Conservation (phyloP, 2,113 vertebrate species). For the Uropsilus gracilis region DNA sequence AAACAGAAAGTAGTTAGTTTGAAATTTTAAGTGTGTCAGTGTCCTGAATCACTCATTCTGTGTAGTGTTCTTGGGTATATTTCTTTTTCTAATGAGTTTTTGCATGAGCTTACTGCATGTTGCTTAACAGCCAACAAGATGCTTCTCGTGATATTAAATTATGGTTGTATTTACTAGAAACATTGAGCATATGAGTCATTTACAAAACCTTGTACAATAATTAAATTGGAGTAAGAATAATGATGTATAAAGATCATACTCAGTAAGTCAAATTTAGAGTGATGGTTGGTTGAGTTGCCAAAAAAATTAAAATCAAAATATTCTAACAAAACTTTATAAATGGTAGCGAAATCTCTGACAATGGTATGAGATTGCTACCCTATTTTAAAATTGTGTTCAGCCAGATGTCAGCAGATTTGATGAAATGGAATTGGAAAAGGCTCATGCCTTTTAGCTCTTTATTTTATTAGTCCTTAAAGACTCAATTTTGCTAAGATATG, state of each 20-base stretch:
- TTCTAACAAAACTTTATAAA: constrained; percentile 40
- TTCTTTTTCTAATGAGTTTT: constrained; percentile 41
- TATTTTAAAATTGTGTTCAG: constrained; percentile 48
- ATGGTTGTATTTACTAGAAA: constrained; percentile 9
- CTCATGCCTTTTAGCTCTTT: background rate
- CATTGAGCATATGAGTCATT: background rate
- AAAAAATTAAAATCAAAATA: constrained; percentile 58
- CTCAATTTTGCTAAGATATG: constrained; percentile 43
- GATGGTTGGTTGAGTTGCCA: constrained; percentile 55
- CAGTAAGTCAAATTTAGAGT: constrained; percentile 32
- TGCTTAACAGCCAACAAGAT: background rate
- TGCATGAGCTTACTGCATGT: background rate
- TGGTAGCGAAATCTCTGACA: constrained; percentile 41
- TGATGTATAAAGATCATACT: constrained; percentile 35
- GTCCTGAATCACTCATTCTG: background rate
- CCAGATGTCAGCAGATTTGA: constrained; percentile 39
- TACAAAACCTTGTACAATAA: constrained; percentile 29
- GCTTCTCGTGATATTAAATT: constrained; percentile 28
- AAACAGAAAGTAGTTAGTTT: constrained; percentile 26
- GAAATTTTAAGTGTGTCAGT: constrained; percentile 47
- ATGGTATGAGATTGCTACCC: background rate
- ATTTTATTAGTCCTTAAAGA: background rate
- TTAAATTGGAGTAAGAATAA: constrained; percentile 56
- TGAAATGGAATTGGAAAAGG: constrained; percentile 31
- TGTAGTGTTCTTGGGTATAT: constrained; percentile 18